These are phyloP conservation scores for Alexandromys fortis DNA, from an alignment of 2,113 vertebrate genomes.

Conservation along the genomic window DNA sequence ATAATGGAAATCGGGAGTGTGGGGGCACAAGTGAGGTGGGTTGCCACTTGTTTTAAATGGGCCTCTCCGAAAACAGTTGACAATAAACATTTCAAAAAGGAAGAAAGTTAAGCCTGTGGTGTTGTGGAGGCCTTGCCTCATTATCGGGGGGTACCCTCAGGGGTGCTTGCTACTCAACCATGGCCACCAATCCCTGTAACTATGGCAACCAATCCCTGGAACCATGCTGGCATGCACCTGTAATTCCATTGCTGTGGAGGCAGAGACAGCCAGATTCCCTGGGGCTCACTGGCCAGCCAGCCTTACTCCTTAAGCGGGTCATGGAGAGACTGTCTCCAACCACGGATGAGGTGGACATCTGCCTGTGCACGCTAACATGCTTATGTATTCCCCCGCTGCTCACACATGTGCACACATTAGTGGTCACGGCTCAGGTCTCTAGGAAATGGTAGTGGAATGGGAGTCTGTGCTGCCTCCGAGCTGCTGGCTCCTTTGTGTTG, in stretches of 20 bases:
- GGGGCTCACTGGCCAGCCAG: neutral
- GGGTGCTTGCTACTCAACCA: neutral
- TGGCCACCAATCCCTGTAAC: neutral
- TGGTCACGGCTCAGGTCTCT: neutral
- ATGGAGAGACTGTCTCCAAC: neutral
- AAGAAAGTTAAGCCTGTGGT: neutral
- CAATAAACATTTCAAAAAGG: neutral
- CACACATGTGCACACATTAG: neutral
- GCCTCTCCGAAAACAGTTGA: neutral
- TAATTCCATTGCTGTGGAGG: neutral
- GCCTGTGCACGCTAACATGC: no score
- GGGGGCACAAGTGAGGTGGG: neutral
- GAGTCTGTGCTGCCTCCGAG: neutral
- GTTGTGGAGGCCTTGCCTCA: no score
- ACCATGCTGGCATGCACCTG: neutral
- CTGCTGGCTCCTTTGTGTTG: neutral
- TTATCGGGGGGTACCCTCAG: neutral
- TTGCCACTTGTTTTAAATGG: neutral
- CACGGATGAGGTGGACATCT: neutral
- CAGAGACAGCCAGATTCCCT: neutral
- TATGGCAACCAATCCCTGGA: no score
- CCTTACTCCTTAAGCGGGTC: neutral
- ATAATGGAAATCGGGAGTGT: neutral
- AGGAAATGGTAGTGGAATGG: neutral
- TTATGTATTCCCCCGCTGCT: neutral